These are phyloP conservation scores for Trochalopteron elliotii DNA, from an alignment of 2,113 vertebrate species.

Conservation along the genomic window DNA sequence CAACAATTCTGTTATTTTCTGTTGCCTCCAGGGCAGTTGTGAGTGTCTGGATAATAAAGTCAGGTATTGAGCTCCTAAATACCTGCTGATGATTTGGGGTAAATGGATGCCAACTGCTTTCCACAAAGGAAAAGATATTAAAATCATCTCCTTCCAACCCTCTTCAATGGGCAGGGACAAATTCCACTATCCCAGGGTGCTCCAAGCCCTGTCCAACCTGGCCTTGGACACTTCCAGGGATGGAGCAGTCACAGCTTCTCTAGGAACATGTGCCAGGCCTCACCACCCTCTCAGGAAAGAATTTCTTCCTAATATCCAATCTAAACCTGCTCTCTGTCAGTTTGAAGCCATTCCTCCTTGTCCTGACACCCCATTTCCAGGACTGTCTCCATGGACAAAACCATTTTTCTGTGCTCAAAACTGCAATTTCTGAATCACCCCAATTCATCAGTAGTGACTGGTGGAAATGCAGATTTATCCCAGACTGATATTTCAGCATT, in stretches of 20 bases:
- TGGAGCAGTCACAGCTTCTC: not conserved
- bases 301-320: not conserved
- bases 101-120: not conserved
- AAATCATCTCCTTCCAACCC: not conserved
- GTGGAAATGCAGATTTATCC: not conserved
- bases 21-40: not conserved
- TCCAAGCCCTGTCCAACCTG: fast-evolving
- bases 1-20: not conserved
- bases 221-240: not conserved
- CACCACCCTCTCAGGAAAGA: fast-evolving
- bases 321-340: not conserved
- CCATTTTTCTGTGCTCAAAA: not conserved
- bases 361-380: not conserved
- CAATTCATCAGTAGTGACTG: not conserved
- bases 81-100: not conserved
- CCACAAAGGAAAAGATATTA: not conserved
- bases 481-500: not conserved
- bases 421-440: not conserved
- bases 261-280: not conserved
- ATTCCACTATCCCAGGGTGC: fast-evolving
- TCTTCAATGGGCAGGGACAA: not conserved
- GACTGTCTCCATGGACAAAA: not conserved
- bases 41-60: not conserved
- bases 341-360: not conserved
- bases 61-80: not conserved